Evolutionary conservation across 2,888 invertebrate genomes (phyloP).

Genomic region (Disparrhopalites patrizii): DNA sequence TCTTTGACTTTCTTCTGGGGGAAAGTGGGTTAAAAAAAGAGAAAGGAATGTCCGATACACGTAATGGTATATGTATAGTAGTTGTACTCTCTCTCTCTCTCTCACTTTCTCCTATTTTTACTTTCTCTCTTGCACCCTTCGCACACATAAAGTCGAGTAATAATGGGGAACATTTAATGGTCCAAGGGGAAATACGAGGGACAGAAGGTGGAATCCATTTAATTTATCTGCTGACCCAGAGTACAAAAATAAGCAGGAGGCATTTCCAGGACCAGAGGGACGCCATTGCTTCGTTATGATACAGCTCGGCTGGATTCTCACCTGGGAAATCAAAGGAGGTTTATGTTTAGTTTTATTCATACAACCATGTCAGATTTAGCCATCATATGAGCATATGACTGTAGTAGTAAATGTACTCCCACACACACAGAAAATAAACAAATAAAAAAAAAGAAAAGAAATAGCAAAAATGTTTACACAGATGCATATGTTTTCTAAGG

Average conservation of each 20-base stretch:
- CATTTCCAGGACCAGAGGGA: slow-evolving; percentile 41
- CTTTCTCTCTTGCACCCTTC: neutral
- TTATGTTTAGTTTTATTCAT: neutral
- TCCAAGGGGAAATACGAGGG: slow-evolving; percentile 35
- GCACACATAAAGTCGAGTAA: slow-evolving; percentile 27
- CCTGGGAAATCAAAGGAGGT: slow-evolving; percentile 51
- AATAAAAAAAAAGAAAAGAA: no score
- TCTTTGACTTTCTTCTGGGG: slow-evolving; percentile 16
- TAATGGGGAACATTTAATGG: slow-evolving; percentile 41
- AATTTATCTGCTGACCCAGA: slow-evolving; percentile 41
- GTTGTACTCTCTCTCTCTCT: neutral
- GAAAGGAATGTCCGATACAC: slow-evolving; percentile 14
- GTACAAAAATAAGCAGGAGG: slow-evolving; percentile 43
- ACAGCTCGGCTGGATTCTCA: slow-evolving; percentile 62
- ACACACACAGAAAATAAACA: no score
- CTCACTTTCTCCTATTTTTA: neutral
- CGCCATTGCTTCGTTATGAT: slow-evolving; percentile 52
- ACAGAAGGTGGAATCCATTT: slow-evolving; percentile 28
- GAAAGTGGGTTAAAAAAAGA: neutral
- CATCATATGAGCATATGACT: neutral
- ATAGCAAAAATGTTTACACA: no score
- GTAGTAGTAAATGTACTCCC: no score
- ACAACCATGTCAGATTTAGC: neutral
- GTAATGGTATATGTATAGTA: no score
- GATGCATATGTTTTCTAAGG: neutral